phyloP scores from a whole-genome alignment of 1,140 invertebrate genomes.

The Nasonia vitripennis region DNA sequence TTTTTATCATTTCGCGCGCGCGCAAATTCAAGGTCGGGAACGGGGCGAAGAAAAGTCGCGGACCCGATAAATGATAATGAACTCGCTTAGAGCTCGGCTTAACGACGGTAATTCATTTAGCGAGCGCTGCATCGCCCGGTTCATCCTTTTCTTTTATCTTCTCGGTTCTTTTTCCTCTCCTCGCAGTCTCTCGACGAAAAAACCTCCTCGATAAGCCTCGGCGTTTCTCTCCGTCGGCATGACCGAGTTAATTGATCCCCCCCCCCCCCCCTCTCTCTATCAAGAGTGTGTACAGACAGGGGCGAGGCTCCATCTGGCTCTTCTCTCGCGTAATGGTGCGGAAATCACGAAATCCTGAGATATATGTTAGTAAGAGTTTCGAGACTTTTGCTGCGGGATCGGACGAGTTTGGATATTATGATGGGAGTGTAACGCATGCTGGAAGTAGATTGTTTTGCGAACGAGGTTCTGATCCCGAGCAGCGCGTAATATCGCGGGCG shows the following conservation, averaged over 20 bases:
- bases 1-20: slow-evolving; percentile 16
- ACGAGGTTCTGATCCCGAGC: too few species aligned
- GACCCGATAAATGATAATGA: slow-evolving; percentile 33
- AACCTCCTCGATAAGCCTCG: background rate
- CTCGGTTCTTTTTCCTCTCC: background rate
- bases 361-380: background rate
- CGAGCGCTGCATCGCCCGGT: background rate
- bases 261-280: background rate
- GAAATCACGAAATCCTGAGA: background rate
- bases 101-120: slow-evolving; percentile 37
- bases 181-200: background rate
- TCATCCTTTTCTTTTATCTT: background rate
- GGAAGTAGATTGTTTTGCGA: slow-evolving; percentile 5
- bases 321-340: background rate
- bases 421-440: background rate
- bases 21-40: background rate
- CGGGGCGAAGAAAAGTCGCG: slow-evolving; percentile 6
- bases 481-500: background rate
- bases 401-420: background rate
- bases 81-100: slow-evolving; percentile 15
- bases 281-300: background rate
- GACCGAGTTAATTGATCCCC: slow-evolving; percentile 53
- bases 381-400: background rate
- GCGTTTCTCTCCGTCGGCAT: background rate
- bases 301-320: slow-evolving; percentile 46